A percentile compares a stretch with the other conserved stretches of the same genome.
phyloP scores from a whole-genome alignment of 2,113 vertebrate species.

The Bungarus multicinctus region DNA sequence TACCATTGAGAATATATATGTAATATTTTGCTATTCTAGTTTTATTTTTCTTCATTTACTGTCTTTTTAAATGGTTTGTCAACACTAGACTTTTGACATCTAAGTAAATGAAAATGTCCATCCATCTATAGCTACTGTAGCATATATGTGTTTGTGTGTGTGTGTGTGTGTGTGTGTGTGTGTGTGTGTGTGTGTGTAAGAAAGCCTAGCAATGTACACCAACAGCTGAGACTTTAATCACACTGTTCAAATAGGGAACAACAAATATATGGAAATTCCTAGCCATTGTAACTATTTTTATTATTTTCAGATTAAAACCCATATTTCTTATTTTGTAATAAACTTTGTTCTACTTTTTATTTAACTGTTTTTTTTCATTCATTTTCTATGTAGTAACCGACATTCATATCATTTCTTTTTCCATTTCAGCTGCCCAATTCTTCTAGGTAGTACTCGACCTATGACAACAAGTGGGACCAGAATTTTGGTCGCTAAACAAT shows the following conservation, averaged over 20 bases:
- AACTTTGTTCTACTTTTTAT: neutral
- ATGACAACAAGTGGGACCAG: too few relatives aligned
- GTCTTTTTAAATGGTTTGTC: too few relatives aligned
- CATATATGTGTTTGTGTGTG: too few relatives aligned
- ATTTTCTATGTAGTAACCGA: neutral
- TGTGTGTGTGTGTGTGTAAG: too few relatives aligned
- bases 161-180: too few relatives aligned
- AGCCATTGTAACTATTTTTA: neutral
- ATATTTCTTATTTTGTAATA: neutral
- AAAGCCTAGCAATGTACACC: too few relatives aligned
- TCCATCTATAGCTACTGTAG: too few relatives aligned
- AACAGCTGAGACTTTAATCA: neutral
- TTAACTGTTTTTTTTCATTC: neutral
- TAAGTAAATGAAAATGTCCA: too few relatives aligned
- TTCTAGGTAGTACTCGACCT: neutral
- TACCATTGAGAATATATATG: neutral
- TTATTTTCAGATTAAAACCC: neutral
- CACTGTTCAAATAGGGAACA: neutral
- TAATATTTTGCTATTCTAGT: neutral
- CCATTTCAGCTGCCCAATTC: neutral
- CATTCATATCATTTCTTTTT: neutral
- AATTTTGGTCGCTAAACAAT: too few relatives aligned
- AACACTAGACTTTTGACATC: too few relatives aligned
- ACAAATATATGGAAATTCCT: neutral
- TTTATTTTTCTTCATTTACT: too few relatives aligned